Conservation (phyloP, 2,888 invertebrate genomes). For the Brachypalpus laphriformis region DNA sequence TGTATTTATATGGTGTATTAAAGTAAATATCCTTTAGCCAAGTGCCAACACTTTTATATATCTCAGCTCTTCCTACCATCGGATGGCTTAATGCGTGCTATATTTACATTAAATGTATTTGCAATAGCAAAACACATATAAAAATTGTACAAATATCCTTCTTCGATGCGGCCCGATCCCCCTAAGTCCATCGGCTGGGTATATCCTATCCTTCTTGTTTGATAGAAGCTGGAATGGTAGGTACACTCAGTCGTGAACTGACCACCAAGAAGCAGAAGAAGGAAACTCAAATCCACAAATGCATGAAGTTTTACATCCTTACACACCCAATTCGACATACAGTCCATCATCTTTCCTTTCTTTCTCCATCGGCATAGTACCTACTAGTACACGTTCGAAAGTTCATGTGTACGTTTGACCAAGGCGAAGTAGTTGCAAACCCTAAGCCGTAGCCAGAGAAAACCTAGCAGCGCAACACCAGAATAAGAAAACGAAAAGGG, state of each 20-base stretch:
- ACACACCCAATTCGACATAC: neutral
- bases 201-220: neutral
- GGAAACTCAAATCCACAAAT: constrained; percentile 45
- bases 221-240: neutral
- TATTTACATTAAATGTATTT: constrained; percentile 74
- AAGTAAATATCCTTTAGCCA: constrained; percentile 62
- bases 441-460: neutral
- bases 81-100: constrained; percentile 66
- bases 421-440: constrained; percentile 27
- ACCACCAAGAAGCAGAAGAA: constrained; percentile 17
- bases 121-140: constrained; percentile 56
- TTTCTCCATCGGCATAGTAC: neutral
- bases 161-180: constrained; percentile 11
- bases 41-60: constrained; percentile 54
- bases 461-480: constrained; percentile 17
- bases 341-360: constrained; percentile 40
- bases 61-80: neutral
- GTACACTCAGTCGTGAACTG: constrained; percentile 2
- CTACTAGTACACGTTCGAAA: constrained; percentile 22
- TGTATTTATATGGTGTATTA: constrained; percentile 49
- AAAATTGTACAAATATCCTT: constrained; percentile 70
- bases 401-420: constrained; percentile 24
- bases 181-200: constrained; percentile 1
- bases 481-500: constrained; percentile 61
- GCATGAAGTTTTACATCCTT: constrained; percentile 30